These are phyloP conservation scores for Catharus fuscescens DNA, from an alignment of 2,113 vertebrate genomes.

Conservation along the genomic window DNA sequence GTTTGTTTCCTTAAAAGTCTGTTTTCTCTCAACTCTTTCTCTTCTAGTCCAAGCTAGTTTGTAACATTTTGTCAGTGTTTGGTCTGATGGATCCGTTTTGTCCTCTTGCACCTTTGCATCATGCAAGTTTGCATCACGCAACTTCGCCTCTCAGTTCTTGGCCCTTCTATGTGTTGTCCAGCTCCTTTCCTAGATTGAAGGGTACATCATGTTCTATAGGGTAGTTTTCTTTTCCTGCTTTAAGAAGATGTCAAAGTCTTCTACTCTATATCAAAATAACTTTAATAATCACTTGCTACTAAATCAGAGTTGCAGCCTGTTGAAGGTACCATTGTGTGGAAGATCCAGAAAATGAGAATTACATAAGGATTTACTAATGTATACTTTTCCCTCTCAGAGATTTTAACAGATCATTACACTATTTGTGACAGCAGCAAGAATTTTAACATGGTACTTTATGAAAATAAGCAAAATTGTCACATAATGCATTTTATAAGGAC, in stretches of 20 bases:
- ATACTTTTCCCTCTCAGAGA: not conserved
- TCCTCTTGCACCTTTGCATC: not conserved
- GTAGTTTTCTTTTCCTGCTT: slow-evolving; percentile 19
- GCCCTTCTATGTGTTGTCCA: not conserved
- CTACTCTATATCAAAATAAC: not conserved
- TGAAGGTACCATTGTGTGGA: not conserved
- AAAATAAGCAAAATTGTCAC: not conserved
- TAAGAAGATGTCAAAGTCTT: not conserved
- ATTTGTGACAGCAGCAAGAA: not conserved
- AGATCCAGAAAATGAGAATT: not conserved
- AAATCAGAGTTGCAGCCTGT: not conserved
- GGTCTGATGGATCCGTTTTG: slow-evolving; percentile 35
- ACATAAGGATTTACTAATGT: not conserved
- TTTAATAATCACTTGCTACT: not conserved
- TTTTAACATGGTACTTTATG: not conserved
- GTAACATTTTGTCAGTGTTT: not conserved
- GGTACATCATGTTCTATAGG: not conserved
- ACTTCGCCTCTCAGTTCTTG: not conserved
- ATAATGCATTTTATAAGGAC: not conserved
- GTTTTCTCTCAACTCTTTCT: slow-evolving; percentile 22
- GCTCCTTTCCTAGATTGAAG: slow-evolving; percentile 10
- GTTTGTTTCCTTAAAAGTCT: not conserved
- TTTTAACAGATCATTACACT: not conserved
- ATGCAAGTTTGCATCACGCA: not conserved
- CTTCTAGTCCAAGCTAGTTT: slow-evolving; percentile 11